phyloP scores from a whole-genome alignment of 2,113 vertebrate species.

The Passer montanus region DNA sequence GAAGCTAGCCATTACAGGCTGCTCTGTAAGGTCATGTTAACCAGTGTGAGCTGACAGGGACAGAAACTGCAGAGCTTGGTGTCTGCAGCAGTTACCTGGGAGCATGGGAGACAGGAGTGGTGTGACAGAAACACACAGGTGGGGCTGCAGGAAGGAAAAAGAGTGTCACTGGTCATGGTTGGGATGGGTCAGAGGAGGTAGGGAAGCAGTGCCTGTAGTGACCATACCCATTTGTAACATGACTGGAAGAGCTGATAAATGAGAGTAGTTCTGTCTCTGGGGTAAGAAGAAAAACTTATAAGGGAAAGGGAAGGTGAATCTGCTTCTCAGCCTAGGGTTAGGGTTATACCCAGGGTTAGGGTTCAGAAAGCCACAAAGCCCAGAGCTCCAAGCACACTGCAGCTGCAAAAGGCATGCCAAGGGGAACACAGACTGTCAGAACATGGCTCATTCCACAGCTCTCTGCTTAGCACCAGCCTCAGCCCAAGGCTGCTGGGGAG shows the following conservation, averaged over 20 bases:
- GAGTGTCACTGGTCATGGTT: background rate
- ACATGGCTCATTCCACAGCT: background rate
- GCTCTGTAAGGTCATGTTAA: fast-evolving
- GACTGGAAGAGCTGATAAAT: background rate
- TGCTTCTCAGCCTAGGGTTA: background rate
- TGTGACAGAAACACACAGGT: background rate
- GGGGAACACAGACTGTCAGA: background rate
- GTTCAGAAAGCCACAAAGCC: background rate
- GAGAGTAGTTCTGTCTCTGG: background rate
- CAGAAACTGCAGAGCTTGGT: background rate
- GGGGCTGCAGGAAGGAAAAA: background rate
- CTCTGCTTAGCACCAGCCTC: background rate
- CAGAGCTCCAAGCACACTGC: background rate
- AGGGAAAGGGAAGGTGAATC: background rate
- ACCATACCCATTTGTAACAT: background rate
- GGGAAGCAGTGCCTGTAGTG: background rate
- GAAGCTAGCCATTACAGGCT: background rate
- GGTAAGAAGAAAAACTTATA: background rate
- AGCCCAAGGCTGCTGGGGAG: background rate
- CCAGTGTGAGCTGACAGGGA: background rate
- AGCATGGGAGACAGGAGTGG: background rate
- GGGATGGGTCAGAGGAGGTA: background rate
- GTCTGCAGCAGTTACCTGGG: background rate
- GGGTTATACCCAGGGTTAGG: background rate
- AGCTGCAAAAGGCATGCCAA: background rate